phyloP scores from a whole-genome alignment of 2,113 vertebrate species.

The Dolichotis patagonum region DNA sequence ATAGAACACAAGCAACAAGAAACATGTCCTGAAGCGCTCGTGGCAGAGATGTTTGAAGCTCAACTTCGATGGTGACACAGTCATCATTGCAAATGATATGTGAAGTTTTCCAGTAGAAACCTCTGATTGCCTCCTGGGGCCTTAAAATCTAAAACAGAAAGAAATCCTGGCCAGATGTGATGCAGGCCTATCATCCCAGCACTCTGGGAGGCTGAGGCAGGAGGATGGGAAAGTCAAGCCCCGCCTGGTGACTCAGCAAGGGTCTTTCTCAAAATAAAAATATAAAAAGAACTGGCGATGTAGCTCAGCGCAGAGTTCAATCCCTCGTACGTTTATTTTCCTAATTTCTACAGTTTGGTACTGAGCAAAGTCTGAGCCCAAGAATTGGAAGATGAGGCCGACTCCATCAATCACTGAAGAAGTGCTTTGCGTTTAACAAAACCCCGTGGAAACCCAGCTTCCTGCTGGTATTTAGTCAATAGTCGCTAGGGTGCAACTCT shows the following conservation, averaged over 20 bases:
- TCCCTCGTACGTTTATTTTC: neutral
- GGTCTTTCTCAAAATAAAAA: neutral
- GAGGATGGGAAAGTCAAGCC: neutral
- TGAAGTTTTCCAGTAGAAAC: neutral
- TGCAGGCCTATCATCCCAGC: neutral
- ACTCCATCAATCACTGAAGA: neutral
- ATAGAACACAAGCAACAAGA: neutral
- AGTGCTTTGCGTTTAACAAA: constrained; percentile 35
- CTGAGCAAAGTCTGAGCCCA: constrained; percentile 4
- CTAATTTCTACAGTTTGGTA: neutral
- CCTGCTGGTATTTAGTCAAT: neutral
- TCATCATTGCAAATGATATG: neutral
- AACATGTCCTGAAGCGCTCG: constrained; percentile 2
- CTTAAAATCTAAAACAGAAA: neutral
- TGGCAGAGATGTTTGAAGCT: neutral
- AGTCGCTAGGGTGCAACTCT: neutral
- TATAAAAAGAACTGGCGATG: neutral
- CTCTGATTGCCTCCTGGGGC: neutral
- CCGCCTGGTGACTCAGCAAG: neutral
- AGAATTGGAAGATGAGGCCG: neutral
- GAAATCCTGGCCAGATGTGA: neutral
- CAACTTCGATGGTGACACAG: too few species aligned
- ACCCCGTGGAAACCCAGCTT: neutral
- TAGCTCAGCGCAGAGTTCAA: neutral
- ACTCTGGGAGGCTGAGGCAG: neutral